These are phyloP conservation scores for Dolichotis patagonum DNA, from an alignment of 2,113 vertebrate genomes.

Conservation along the genomic window DNA sequence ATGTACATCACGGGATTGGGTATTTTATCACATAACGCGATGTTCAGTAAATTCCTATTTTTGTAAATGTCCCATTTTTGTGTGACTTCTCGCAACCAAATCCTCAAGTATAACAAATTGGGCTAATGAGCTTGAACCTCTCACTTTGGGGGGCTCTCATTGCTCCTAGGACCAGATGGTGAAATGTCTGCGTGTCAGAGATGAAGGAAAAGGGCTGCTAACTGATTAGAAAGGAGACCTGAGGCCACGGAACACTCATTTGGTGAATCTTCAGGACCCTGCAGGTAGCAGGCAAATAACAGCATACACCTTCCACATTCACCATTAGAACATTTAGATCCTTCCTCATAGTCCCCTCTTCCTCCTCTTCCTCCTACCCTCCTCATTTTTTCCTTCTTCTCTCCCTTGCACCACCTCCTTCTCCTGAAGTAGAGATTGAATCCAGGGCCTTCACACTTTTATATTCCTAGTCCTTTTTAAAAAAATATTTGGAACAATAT, in stretches of 20 bases:
- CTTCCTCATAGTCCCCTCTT: neutral
- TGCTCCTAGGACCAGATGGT: constrained; percentile 48
- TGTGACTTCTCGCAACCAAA: constrained; percentile 58
- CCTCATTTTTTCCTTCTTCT: neutral
- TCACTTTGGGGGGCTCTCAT: constrained; percentile 27
- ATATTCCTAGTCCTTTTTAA: neutral
- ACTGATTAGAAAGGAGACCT: neutral
- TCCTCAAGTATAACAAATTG: constrained; percentile 69
- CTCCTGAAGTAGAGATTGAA: neutral
- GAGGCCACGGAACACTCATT: neutral
- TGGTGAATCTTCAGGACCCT: neutral
- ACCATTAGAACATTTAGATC: neutral
- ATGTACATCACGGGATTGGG: neutral
- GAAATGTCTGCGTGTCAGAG: constrained; percentile 33
- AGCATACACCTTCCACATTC: neutral
- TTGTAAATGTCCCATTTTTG: neutral
- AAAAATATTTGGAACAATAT: neutral
- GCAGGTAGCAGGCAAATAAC: neutral
- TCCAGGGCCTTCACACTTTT: neutral
- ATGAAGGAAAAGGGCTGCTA: neutral
- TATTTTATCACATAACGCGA: constrained; percentile 26
- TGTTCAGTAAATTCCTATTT: neutral
- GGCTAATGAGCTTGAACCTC: constrained; percentile 57
- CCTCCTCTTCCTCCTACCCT: neutral
- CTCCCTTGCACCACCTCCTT: neutral